Percentiles rank a stretch among this genome's conserved stretches.
Evolutionary conservation across 2,888 invertebrate species (phyloP).

Genomic region (Acheta domesticus): DNA sequence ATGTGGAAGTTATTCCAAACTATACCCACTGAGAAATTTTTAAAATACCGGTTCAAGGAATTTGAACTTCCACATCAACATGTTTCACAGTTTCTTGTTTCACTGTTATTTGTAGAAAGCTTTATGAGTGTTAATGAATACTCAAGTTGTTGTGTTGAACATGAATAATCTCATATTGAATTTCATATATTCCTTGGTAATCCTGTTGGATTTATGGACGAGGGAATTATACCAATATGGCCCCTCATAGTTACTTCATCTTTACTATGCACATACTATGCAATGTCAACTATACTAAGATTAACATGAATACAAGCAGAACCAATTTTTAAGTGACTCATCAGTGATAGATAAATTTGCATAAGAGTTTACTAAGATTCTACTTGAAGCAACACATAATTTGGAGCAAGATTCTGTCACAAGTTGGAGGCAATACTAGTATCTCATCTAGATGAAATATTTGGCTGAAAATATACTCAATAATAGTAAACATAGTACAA

Average conservation of each 20-base stretch:
- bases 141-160: no score
- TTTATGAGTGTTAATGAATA: no score
- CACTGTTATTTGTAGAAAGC: no score
- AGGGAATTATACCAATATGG: background rate
- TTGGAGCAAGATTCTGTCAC: background rate
- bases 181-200: no score
- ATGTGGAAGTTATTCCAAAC: no score
- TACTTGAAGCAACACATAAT: background rate
- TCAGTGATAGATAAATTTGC: background rate
- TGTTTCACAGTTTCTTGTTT: no score
- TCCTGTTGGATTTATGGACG: background rate
- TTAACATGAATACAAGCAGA: background rate
- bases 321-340: slow-evolving; percentile 9
- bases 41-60: no score
- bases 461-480: background rate
- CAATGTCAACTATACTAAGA: slow-evolving; percentile 1
- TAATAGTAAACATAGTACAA: background rate
- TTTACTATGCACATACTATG: background rate
- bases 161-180: no score
- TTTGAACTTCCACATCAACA: no score
- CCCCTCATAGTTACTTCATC: background rate
- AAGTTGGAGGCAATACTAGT: background rate
- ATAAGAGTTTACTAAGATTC: background rate
- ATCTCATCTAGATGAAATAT: background rate
- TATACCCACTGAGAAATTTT: no score